phyloP scores from a whole-genome alignment of 2,888 invertebrate species.

The Epinotia ramella region DNA sequence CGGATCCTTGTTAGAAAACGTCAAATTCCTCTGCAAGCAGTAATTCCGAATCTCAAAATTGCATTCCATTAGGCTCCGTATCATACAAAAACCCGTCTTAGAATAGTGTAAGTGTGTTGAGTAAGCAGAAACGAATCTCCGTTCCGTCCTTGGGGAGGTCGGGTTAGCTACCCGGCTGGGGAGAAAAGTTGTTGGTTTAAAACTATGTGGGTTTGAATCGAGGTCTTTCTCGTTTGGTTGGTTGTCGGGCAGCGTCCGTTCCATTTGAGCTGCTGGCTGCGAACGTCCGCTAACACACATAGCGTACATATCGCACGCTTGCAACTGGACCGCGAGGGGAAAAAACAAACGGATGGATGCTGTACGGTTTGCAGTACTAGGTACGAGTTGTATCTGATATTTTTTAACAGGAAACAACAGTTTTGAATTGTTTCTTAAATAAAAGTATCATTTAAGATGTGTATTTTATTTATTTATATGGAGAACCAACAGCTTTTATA shows the following conservation, averaged over 20 bases:
- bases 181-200: conserved; percentile 41
- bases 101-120: conserved; percentile 62
- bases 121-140: conserved; percentile 73
- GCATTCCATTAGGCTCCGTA: conserved; percentile 66
- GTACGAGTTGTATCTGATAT: conserved; percentile 13
- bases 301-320: conserved; percentile 80
- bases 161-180: conserved; percentile 58
- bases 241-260: conserved; percentile 72
- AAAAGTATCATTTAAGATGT: background rate
- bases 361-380: conserved; percentile 51
- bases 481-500: too few species aligned
- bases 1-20: conserved; percentile 45
- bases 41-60: conserved; percentile 52
- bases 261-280: conserved; percentile 74
- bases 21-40: conserved; percentile 46
- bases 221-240: conserved; percentile 63
- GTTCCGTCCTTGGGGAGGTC: conserved; percentile 81
- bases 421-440: background rate
- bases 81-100: conserved; percentile 73
- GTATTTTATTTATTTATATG: too few species aligned
- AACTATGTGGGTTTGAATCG: conserved; percentile 24
- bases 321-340: conserved; percentile 76
- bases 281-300: conserved; percentile 82
- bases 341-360: conserved; percentile 72
- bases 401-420: conserved; percentile 12